These are phyloP conservation scores for Gonioctena quinquepunctata DNA, from an alignment of 1,140 invertebrate species.

Conservation along the genomic window DNA sequence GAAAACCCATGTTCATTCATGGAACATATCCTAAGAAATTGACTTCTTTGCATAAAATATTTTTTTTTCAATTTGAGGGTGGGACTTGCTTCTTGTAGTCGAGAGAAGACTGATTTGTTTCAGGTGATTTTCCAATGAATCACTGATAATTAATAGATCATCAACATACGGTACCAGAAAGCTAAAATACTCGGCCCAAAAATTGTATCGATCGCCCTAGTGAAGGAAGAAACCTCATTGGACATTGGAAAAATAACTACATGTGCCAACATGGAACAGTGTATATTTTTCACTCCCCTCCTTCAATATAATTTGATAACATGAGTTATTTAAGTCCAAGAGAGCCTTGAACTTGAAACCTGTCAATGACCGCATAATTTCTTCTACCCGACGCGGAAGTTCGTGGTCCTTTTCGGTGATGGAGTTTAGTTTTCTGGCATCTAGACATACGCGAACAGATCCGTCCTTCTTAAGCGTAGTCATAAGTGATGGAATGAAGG, in stretches of 20 bases:
- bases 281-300: background rate
- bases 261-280: background rate
- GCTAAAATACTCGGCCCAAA: too few relatives aligned
- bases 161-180: background rate
- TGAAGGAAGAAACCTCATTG: background rate
- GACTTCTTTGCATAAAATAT: slow-evolving; percentile 4
- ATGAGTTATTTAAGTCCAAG: background rate
- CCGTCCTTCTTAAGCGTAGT: background rate
- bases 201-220: background rate
- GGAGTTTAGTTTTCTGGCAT: background rate
- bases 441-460: background rate
- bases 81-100: slow-evolving; percentile 3
- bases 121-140: background rate
- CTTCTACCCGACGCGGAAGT: background rate
- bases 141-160: background rate
- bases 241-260: background rate
- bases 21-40: slow-evolving; percentile 3
- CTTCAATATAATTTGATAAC: background rate
- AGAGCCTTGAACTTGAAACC: background rate
- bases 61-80: slow-evolving; percentile 15
- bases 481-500: background rate
- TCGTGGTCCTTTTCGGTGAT: background rate
- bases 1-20: background rate
- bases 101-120: slow-evolving; percentile 15
- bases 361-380: background rate